phyloP scores from a whole-genome alignment of 2,797 vertebrate species.

The Saxicola maurus region DNA sequence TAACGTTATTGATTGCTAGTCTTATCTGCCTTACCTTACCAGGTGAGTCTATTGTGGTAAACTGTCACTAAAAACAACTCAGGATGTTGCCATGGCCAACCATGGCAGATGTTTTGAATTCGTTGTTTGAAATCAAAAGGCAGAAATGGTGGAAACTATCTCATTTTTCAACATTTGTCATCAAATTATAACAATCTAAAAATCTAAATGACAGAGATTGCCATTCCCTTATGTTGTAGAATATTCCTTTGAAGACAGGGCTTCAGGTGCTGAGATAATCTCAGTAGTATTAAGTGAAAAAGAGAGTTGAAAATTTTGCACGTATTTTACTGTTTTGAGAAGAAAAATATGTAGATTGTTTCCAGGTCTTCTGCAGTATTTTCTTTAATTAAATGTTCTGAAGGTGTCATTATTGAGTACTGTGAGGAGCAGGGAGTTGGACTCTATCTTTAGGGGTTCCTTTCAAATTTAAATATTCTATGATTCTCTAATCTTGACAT shows the following conservation, averaged over 20 bases:
- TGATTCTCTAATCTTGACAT: neutral
- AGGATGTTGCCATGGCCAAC: neutral
- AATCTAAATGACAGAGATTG: neutral
- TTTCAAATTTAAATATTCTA: neutral
- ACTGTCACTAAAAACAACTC: neutral
- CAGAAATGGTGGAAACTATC: neutral
- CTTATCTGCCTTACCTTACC: constrained; percentile 92
- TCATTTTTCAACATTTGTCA: neutral
- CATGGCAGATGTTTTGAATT: neutral
- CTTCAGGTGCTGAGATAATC: neutral
- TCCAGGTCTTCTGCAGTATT: neutral
- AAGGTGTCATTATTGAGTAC: neutral
- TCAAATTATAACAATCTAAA: neutral
- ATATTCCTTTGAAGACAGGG: neutral
- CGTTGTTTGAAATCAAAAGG: neutral
- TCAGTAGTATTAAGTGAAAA: neutral
- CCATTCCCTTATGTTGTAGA: neutral
- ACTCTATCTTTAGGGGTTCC: rapidly evolving
- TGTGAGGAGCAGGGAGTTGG: neutral
- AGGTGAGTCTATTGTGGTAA: constrained; percentile 72
- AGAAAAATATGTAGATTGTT: neutral
- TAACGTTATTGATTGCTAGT: constrained; percentile 91
- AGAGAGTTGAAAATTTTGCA: neutral
- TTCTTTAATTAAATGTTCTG: neutral
- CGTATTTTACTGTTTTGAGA: neutral